Percentiles rank a stretch among this genome's conserved stretches.
Conservation (phyloP, 2,888 invertebrate genomes). For the Drepanosiphum platanoidis region DNA sequence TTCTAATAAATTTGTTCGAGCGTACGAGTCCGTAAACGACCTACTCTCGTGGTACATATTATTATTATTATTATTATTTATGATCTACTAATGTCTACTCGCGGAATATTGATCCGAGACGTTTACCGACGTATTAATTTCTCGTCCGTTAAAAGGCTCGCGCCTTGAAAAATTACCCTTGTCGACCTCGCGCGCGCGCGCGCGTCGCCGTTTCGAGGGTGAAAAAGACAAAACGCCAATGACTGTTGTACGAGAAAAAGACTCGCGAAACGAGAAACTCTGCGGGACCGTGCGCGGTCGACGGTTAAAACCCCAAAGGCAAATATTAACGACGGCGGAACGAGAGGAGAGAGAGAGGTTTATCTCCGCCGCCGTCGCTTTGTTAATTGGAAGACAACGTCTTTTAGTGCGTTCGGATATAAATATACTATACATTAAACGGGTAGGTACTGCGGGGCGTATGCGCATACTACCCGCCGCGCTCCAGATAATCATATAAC, state of each 20-base stretch:
- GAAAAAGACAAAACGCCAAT: not conserved
- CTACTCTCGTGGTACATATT: too few species aligned
- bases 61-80: too few species aligned
- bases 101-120: too few species aligned
- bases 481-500: constrained; percentile 26
- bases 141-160: too few species aligned
- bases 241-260: too few species aligned
- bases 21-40: too few species aligned
- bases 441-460: not conserved
- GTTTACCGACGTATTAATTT: too few species aligned
- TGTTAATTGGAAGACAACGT: constrained; percentile 24
- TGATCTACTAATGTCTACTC: too few species aligned
- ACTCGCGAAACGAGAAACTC: not conserved
- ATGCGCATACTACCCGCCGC: not conserved
- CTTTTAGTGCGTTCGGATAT: constrained; percentile 12
- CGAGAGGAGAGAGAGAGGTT: not conserved
- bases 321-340: not conserved
- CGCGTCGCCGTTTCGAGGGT: not conserved
- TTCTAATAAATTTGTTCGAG: too few species aligned
- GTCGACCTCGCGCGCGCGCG: not conserved
- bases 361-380: not conserved
- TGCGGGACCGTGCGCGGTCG: not conserved
- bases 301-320: not conserved
- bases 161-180: too few species aligned
- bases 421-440: constrained; percentile 16